Percentiles rank a stretch among this genome's conserved stretches.
Conservation (phyloP, 2,888 invertebrate species). For the Drosophila ustulata region DNA sequence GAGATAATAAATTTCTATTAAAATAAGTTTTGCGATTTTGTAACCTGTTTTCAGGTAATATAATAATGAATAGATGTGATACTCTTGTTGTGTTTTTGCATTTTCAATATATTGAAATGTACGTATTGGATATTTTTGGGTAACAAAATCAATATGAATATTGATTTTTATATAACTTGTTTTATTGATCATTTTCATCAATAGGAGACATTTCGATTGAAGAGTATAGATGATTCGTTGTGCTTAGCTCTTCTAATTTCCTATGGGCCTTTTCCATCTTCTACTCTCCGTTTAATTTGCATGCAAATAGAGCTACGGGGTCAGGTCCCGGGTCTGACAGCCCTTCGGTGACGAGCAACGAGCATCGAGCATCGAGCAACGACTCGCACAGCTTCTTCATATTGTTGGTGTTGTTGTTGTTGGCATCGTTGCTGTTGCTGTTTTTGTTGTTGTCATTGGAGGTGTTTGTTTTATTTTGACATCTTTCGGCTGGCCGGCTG, state of each 20-base stretch:
- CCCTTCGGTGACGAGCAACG: slow-evolving; percentile 21
- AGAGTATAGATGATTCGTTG: slow-evolving; percentile 17
- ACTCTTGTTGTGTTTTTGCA: no score
- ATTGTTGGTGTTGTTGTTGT: slow-evolving; percentile 10
- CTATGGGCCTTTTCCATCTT: slow-evolving; percentile 18
- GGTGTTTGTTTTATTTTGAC: slow-evolving; percentile 80
- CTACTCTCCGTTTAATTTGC: slow-evolving; percentile 54
- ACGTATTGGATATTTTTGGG: no score
- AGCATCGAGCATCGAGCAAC: slow-evolving; percentile 4
- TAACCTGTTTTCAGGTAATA: no score
- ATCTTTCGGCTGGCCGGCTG: slow-evolving; percentile 60
- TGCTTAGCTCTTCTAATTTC: not conserved
- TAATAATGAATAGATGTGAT: no score
- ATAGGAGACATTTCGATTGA: not conserved
- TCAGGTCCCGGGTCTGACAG: slow-evolving; percentile 37
- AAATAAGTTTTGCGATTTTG: no score
- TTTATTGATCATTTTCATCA: no score
- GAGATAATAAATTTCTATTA: no score
- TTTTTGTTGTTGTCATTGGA: slow-evolving; percentile 37
- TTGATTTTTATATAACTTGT: no score
- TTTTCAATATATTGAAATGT: no score
- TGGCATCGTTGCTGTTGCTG: slow-evolving; percentile 8
- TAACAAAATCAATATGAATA: no score
- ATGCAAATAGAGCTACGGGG: slow-evolving; percentile 68
- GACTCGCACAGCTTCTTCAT: slow-evolving; percentile 18